Percentiles rank a stretch among this genome's conserved stretches.
Evolutionary conservation across 1,140 invertebrate genomes (phyloP).

Genomic region (Leptinotarsa defecta): DNA sequence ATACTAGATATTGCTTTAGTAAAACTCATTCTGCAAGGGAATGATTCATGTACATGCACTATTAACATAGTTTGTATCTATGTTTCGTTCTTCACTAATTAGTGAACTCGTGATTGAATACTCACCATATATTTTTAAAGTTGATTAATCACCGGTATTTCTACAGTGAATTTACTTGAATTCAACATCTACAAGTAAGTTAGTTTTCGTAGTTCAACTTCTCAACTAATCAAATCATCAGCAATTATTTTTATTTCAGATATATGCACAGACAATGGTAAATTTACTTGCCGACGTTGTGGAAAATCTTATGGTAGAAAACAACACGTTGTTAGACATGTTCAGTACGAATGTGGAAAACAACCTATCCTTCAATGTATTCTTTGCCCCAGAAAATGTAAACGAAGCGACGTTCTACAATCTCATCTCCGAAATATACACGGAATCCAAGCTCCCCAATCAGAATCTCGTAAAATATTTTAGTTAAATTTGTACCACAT

Average conservation of each 20-base stretch:
- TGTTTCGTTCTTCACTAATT: too few relatives aligned
- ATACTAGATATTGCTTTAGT: too few relatives aligned
- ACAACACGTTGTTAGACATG: constrained; percentile 63
- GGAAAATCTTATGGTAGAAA: constrained; percentile 63
- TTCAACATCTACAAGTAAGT: too few relatives aligned
- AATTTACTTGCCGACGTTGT: constrained; percentile 55
- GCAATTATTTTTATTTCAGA: constrained; percentile 27
- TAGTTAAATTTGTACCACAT: neutral
- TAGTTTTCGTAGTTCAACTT: too few relatives aligned
- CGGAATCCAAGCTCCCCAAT: constrained; percentile 31
- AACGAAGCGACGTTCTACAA: constrained; percentile 49
- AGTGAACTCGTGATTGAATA: too few relatives aligned
- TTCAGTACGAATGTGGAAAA: constrained; percentile 71
- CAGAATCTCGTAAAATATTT: neutral
- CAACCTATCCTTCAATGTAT: constrained; percentile 57
- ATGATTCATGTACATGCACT: too few relatives aligned
- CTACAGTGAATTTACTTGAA: too few relatives aligned
- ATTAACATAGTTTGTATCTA: too few relatives aligned
- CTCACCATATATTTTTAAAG: too few relatives aligned
- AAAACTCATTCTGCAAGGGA: too few relatives aligned
- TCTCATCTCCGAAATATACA: constrained; percentile 50
- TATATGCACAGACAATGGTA: constrained; percentile 30
- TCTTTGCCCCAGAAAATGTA: constrained; percentile 51
- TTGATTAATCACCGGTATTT: too few relatives aligned
- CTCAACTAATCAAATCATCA: neutral